Percentiles rank a stretch among this genome's conserved stretches.
These are phyloP conservation scores for Etheostoma perlongum DNA, from an alignment of 2,797 vertebrate species.

Conservation along the genomic window DNA sequence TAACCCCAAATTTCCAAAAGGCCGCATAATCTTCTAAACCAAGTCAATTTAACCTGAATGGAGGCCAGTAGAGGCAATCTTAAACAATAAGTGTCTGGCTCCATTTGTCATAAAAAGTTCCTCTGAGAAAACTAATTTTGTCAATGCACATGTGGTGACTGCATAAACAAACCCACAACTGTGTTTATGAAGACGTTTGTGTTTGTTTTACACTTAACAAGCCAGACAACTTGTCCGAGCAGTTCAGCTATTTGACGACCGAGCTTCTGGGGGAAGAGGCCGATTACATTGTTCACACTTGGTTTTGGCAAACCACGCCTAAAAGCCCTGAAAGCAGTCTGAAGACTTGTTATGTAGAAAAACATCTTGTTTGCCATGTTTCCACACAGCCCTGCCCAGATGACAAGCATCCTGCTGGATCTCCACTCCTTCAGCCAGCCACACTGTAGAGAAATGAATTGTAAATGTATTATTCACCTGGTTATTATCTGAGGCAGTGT, in stretches of 20 bases:
- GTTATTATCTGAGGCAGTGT: too few relatives aligned
- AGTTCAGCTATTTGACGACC: conserved; percentile 1
- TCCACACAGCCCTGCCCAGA: background rate
- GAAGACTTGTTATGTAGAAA: background rate
- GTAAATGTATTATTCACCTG: too few relatives aligned
- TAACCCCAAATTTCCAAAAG: background rate
- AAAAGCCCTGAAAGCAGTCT: background rate
- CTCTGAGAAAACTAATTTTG: background rate
- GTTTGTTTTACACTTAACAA: background rate
- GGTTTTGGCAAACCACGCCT: background rate
- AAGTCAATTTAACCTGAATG: background rate
- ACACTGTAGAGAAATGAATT: too few relatives aligned
- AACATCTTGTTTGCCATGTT: conserved; percentile 5
- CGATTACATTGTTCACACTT: background rate
- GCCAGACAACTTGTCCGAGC: conserved; percentile 5
- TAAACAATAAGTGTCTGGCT: background rate
- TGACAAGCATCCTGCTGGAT: background rate
- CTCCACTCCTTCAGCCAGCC: background rate
- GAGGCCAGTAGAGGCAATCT: too few relatives aligned
- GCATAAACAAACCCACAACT: background rate
- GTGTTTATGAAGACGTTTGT: background rate
- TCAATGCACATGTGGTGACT: background rate
- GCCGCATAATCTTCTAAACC: background rate
- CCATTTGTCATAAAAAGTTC: background rate
- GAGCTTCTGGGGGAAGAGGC: conserved; percentile 6